phyloP scores from a whole-genome alignment of 2,888 invertebrate genomes.

The Rhagonycha lutea region DNA sequence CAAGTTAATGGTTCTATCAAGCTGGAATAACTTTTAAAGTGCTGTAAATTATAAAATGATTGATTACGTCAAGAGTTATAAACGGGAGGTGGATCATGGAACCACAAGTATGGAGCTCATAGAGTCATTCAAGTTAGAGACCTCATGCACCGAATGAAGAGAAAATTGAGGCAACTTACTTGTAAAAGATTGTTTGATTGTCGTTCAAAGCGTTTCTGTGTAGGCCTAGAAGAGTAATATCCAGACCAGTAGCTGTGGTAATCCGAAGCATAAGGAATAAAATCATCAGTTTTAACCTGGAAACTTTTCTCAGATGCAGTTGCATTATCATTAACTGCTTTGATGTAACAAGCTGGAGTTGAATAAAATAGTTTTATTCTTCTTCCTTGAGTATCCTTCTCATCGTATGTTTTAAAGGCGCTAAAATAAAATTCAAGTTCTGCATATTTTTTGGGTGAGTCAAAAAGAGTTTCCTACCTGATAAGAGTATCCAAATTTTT shows the following conservation, averaged over 20 bases:
- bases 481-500: slow-evolving; percentile 88
- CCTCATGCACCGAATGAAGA: too few species aligned
- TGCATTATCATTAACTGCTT: slow-evolving; percentile 63
- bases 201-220: slow-evolving; percentile 59
- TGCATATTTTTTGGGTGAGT: not conserved
- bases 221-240: slow-evolving; percentile 64
- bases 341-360: slow-evolving; percentile 79
- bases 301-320: slow-evolving; percentile 42
- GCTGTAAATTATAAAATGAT: too few species aligned
- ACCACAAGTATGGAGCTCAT: too few species aligned
- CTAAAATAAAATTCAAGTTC: not conserved
- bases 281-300: slow-evolving; percentile 62
- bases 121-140: too few species aligned
- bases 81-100: too few species aligned
- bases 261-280: slow-evolving; percentile 69
- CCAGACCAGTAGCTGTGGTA: slow-evolving; percentile 76
- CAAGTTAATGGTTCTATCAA: too few species aligned
- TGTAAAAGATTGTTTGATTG: slow-evolving; percentile 61
- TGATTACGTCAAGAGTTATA: too few species aligned
- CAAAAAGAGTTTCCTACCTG: slow-evolving; percentile 53
- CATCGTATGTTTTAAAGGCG: not conserved
- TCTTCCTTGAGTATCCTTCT: slow-evolving; percentile 36
- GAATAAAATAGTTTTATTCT: slow-evolving; percentile 77
- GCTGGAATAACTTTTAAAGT: too few species aligned
- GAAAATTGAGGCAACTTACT: slow-evolving; percentile 43